These are phyloP conservation scores for Cydia splendana DNA, from an alignment of 1,140 invertebrate genomes.

Conservation along the genomic window DNA sequence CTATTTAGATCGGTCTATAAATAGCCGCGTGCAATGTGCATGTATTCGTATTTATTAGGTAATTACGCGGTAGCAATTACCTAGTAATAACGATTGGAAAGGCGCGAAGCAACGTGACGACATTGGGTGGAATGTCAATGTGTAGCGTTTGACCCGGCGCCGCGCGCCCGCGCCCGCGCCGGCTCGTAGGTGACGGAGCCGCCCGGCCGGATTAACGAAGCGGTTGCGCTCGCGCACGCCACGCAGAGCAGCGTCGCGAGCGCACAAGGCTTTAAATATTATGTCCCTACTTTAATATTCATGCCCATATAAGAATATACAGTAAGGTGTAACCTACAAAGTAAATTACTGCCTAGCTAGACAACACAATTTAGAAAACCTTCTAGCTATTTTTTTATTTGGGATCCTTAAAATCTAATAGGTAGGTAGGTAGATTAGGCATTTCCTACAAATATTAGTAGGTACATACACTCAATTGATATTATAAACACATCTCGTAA, in stretches of 20 bases:
- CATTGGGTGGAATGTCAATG: conserved; percentile 49
- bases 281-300: background rate
- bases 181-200: conserved; percentile 43
- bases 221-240: background rate
- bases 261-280: conserved; percentile 12
- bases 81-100: conserved; percentile 16
- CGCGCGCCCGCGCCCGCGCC: conserved; percentile 48
- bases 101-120: conserved; percentile 35
- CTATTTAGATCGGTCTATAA: background rate
- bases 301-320: background rate
- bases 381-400: background rate
- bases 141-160: conserved; percentile 42
- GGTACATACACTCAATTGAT: background rate
- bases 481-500: background rate
- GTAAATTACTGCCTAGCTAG: background rate
- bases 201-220: conserved; percentile 34
- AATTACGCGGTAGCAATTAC: conserved; percentile 31
- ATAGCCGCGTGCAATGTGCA: conserved; percentile 27
- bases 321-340: background rate
- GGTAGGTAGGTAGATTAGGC: no score
- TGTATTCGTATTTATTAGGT: background rate
- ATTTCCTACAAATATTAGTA: background rate
- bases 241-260: background rate
- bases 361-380: background rate
- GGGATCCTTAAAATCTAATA: no score